These are phyloP conservation scores for Cariama cristata DNA, from an alignment of 2,113 vertebrate species.

Conservation along the genomic window DNA sequence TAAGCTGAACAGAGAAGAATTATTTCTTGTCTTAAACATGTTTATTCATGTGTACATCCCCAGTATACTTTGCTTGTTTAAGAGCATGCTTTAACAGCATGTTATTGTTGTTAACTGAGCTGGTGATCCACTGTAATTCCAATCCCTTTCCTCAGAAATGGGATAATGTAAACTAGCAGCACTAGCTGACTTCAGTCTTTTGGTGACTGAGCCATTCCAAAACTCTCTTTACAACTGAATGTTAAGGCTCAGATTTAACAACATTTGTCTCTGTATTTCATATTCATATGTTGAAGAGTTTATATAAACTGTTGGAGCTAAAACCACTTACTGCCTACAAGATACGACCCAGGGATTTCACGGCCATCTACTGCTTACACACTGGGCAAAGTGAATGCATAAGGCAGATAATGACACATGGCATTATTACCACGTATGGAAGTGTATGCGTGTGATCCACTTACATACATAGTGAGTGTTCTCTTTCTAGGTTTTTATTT, in stretches of 20 bases:
- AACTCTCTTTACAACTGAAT: not conserved
- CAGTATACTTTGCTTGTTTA: not conserved
- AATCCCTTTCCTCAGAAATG: not conserved
- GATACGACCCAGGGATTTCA: not conserved
- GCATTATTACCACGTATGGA: accelerated
- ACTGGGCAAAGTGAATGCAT: not conserved
- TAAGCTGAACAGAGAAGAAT: not conserved
- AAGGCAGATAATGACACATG: accelerated
- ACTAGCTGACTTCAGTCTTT: not conserved
- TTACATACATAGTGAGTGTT: not conserved
- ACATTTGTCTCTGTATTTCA: not conserved
- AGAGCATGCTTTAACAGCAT: not conserved
- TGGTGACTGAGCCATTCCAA: not conserved
- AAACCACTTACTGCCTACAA: not conserved
- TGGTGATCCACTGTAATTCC: not conserved
- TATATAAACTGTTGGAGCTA: not conserved
- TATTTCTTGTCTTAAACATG: not conserved
- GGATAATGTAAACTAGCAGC: not conserved
- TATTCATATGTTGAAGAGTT: not conserved
- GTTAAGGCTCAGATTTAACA: not conserved
- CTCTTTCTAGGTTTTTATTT: not conserved
- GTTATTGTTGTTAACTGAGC: not conserved
- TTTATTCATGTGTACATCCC: not conserved
- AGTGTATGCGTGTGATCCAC: not conserved
- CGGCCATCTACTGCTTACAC: not conserved